phyloP scores from a whole-genome alignment of 2,888 invertebrate species.

The Latrodectus hesperus region DNA sequence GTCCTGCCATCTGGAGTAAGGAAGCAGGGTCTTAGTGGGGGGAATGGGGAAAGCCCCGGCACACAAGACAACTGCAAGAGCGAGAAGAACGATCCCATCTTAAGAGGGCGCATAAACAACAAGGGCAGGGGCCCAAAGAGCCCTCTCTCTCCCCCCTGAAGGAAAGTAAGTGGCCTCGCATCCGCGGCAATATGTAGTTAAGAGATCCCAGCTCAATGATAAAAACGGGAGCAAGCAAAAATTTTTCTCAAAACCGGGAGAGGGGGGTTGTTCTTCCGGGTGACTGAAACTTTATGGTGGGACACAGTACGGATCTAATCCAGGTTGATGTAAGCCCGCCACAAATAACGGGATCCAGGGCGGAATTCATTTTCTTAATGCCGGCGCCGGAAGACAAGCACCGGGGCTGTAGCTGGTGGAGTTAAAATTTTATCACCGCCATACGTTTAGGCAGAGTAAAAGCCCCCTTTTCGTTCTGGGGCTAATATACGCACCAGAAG shows the following conservation, averaged over 20 bases:
- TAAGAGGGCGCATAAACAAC: slow-evolving; percentile 58
- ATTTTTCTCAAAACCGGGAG: slow-evolving; percentile 25
- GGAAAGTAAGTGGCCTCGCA: slow-evolving; percentile 39
- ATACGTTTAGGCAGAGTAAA: slow-evolving; percentile 65
- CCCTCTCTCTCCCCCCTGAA: not conserved
- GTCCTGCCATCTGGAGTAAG: slow-evolving; percentile 14
- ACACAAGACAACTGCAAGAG: slow-evolving; percentile 33
- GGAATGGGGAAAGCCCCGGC: not conserved
- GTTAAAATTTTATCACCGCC: slow-evolving; percentile 69
- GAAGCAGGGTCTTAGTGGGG: not conserved
- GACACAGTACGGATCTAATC: slow-evolving; percentile 61
- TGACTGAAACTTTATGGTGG: slow-evolving; percentile 63
- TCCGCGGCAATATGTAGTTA: slow-evolving; percentile 63
- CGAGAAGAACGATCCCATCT: slow-evolving; percentile 18
- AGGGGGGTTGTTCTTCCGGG: slow-evolving; percentile 60
- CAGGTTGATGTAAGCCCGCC: slow-evolving; percentile 68
- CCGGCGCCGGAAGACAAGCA: slow-evolving; percentile 63
- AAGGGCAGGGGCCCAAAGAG: not conserved
- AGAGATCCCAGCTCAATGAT: slow-evolving; percentile 58
- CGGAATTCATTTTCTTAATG: slow-evolving; percentile 69
- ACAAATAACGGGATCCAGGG: slow-evolving; percentile 64
- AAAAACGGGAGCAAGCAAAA: slow-evolving; percentile 61
- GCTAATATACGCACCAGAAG: slow-evolving; percentile 65
- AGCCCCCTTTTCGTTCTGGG: slow-evolving; percentile 52
- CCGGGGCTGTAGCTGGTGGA: slow-evolving; percentile 27